Percentiles rank a stretch among this genome's conserved stretches.
phyloP scores from a whole-genome alignment of 2,113 vertebrate species.

The Pluvialis apricaria region DNA sequence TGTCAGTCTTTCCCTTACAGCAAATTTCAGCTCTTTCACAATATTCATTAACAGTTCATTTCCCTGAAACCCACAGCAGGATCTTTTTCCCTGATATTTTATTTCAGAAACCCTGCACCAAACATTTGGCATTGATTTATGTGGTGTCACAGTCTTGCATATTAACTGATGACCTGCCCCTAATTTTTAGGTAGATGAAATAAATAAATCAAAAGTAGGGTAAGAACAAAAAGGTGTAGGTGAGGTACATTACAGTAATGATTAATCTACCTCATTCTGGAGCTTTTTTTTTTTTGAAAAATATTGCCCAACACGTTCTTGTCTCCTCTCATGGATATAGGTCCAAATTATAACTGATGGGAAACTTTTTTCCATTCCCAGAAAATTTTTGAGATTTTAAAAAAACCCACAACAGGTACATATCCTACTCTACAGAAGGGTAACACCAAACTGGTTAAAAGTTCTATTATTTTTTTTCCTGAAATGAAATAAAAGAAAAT shows the following conservation, averaged over 20 bases:
- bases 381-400: background rate
- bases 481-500: background rate
- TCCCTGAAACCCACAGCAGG: background rate
- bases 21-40: constrained; percentile 25
- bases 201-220: background rate
- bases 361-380: background rate
- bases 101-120: background rate
- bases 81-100: background rate
- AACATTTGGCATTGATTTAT: background rate
- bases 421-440: background rate
- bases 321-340: background rate
- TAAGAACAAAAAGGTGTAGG: background rate
- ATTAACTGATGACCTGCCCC: background rate
- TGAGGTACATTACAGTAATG: background rate
- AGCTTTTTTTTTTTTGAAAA: background rate
- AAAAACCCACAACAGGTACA: background rate
- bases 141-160: background rate
- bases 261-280: background rate
- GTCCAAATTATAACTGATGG: background rate
- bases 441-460: background rate
- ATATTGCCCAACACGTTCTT: background rate
- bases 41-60: background rate
- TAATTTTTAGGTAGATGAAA: background rate
- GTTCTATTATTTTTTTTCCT: background rate
- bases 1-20: constrained; percentile 3